These are phyloP conservation scores for Euura lappo DNA, from an alignment of 1,140 invertebrate genomes.

Conservation along the genomic window DNA sequence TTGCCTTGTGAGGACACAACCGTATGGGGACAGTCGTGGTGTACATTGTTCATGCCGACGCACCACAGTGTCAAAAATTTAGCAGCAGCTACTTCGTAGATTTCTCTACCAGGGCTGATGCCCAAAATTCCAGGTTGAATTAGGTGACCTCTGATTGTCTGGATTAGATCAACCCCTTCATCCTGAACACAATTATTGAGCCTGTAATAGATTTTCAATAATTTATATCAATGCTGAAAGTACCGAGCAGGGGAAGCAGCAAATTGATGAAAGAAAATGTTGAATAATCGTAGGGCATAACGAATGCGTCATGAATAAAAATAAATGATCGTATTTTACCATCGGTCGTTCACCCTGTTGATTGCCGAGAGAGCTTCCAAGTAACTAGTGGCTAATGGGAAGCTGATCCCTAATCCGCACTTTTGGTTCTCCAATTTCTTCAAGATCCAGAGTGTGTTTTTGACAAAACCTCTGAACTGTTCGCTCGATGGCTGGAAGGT, in stretches of 20 bases:
- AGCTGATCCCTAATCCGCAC: slow-evolving; percentile 28
- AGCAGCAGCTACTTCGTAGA: slow-evolving; percentile 38
- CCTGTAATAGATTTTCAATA: not conserved
- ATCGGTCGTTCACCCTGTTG: not conserved
- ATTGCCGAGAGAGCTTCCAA: slow-evolving; percentile 35
- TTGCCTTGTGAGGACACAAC: not conserved
- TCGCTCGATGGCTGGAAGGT: slow-evolving; percentile 12
- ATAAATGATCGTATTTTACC: not conserved
- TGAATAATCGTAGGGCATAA: too few species aligned
- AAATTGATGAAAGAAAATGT: not conserved
- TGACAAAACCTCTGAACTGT: slow-evolving; percentile 21
- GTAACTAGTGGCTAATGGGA: slow-evolving; percentile 35
- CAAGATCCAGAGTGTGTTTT: slow-evolving; percentile 29
- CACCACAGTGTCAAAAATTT: slow-evolving; percentile 31
- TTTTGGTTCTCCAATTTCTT: slow-evolving; percentile 32
- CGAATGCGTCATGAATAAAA: too few species aligned
- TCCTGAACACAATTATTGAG: not conserved
- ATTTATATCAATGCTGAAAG: not conserved
- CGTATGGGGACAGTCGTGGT: too few species aligned
- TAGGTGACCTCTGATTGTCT: slow-evolving; percentile 29
- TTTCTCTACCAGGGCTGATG: slow-evolving; percentile 35
- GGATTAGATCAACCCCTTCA: slow-evolving; percentile 14
- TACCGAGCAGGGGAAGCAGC: not conserved
- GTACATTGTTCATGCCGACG: too few species aligned
- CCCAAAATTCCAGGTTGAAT: slow-evolving; percentile 26